These are phyloP conservation scores for Coelopa pilipes DNA, from an alignment of 2,888 invertebrate species.

Conservation along the genomic window DNA sequence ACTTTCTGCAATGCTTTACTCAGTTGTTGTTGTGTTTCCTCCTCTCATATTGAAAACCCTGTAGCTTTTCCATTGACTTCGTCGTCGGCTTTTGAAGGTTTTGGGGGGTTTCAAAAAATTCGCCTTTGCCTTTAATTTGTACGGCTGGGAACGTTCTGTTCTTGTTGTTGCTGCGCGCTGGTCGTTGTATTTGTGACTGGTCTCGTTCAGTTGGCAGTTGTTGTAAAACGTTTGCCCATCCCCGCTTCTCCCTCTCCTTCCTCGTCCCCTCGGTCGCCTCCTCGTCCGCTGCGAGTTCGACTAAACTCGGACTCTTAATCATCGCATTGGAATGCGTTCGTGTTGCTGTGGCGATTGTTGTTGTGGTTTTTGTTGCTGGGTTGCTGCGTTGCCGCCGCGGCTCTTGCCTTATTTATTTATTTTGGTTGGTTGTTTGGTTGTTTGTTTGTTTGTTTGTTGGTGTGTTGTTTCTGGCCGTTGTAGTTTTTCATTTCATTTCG, in stretches of 20 bases:
- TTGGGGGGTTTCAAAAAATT: too few relatives aligned
- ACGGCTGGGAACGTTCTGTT: too few relatives aligned
- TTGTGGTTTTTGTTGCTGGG: too few relatives aligned
- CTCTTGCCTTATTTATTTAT: constrained; percentile 38
- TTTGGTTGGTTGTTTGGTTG: constrained; percentile 40
- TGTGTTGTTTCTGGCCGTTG: constrained; percentile 44
- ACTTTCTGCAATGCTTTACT: too few relatives aligned
- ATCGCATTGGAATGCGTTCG: constrained; percentile 56
- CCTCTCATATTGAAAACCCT: too few relatives aligned
- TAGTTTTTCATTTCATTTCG: constrained; percentile 11
- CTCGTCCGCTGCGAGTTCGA: constrained; percentile 53
- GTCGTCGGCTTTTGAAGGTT: too few relatives aligned
- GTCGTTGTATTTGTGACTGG: constrained; percentile 26
- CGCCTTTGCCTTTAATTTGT: too few relatives aligned
- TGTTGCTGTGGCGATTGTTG: too few relatives aligned
- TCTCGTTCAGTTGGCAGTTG: constrained; percentile 24
- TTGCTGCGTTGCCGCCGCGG: constrained; percentile 20
- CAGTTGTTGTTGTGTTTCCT: too few relatives aligned
- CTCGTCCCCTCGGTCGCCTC: too few relatives aligned
- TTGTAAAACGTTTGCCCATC: constrained; percentile 30
- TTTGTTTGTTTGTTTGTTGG: constrained; percentile 49
- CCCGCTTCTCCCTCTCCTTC: too few relatives aligned
- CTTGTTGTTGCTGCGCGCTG: constrained; percentile 23
- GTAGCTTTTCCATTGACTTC: too few relatives aligned
- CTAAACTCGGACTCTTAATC: constrained; percentile 67